These are phyloP conservation scores for Anthopleura xanthogrammica DNA, from an alignment of 92 coral and sea anemone species.

Conservation along the genomic window DNA sequence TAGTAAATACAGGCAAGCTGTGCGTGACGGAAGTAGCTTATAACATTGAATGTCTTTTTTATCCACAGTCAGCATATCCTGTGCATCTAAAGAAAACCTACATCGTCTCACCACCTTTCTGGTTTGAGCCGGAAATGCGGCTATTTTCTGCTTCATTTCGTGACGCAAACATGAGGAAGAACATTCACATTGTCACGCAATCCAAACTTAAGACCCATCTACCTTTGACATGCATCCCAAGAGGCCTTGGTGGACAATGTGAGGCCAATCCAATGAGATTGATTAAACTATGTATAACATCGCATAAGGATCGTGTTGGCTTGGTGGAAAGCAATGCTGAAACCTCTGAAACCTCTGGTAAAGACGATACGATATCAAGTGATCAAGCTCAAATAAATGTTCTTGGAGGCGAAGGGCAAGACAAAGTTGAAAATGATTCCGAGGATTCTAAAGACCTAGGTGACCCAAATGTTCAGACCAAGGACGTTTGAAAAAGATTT, in stretches of 20 bases:
- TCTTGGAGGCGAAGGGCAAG: no score
- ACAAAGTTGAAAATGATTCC: no score
- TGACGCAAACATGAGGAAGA: background rate
- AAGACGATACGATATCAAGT: no score
- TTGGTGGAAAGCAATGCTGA: no score
- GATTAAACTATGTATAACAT: constrained; percentile 8
- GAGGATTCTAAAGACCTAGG: no score
- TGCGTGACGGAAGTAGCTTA: background rate
- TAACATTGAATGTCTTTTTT: background rate
- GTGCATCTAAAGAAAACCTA: background rate
- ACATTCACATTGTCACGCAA: constrained; percentile 12
- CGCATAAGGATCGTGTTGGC: background rate
- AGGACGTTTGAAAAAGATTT: no score
- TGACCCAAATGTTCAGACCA: no score
- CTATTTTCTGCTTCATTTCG: background rate
- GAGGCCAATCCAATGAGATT: background rate
- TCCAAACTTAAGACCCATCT: background rate
- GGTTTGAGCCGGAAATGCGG: constrained; percentile 13
- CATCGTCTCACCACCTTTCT: constrained; percentile 23
- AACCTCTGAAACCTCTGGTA: no score
- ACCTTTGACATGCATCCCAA: background rate
- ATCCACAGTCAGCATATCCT: constrained; percentile 19
- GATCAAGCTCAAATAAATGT: no score
- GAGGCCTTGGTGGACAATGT: constrained; percentile 7
- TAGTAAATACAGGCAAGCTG: no score